Evolutionary conservation across 2,888 invertebrate species (phyloP).

Genomic region (Lymantria dispar): DNA sequence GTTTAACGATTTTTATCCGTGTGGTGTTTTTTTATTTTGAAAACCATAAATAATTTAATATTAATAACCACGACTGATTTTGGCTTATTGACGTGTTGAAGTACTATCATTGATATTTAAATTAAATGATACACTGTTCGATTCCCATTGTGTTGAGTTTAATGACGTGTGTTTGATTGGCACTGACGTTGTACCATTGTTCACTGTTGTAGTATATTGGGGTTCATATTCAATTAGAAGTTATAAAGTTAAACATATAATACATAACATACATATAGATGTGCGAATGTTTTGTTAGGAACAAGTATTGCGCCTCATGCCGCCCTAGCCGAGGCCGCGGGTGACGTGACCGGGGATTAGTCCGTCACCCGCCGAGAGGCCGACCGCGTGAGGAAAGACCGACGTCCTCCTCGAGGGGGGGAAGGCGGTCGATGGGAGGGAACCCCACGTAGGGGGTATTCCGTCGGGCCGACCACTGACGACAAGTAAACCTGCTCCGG

Average conservation of each 20-base stretch:
- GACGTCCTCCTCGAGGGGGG: no score
- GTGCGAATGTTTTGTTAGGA: no score
- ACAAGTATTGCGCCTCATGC: no score
- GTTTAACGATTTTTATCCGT: no score
- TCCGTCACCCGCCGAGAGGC: no score
- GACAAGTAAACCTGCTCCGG: no score
- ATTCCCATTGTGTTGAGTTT: constrained; percentile 2
- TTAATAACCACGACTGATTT: constrained; percentile 3
- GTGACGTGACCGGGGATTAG: no score
- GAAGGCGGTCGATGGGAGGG: no score
- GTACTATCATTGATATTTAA: constrained; percentile 4
- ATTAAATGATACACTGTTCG: background rate
- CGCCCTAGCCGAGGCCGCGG: no score
- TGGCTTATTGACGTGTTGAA: constrained; percentile 2
- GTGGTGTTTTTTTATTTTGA: background rate
- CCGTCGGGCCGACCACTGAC: no score
- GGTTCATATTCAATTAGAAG: background rate
- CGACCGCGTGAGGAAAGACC: no score
- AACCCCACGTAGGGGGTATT: no score
- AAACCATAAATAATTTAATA: background rate
- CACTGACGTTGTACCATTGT: background rate
- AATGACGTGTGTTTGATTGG: constrained; percentile 1
- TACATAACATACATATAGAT: background rate
- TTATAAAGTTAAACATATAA: background rate
- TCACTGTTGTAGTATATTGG: background rate